Evolutionary conservation across 2,888 invertebrate species (phyloP), one percentile per base, ranked within the genome.

Genomic region (Cyclophora albipunctata): DNA sequence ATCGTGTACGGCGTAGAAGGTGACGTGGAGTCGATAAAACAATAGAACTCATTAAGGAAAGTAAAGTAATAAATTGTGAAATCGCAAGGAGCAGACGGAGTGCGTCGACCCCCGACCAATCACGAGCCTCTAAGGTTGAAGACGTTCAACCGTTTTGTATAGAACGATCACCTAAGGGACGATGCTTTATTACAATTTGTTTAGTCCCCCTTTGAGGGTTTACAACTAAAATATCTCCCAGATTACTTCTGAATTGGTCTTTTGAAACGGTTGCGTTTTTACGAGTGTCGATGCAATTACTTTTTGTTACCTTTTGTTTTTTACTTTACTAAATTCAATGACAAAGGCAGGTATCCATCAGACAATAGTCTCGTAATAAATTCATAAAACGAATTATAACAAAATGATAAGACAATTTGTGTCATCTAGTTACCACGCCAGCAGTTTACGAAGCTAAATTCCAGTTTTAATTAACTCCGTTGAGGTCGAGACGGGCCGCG

Each of bases 51-150:
- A 50, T 55, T 52, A 50, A 44, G 35, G 43, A 44, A 56, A 52
- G 48, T 48, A 52, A 53, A 51, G 46, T 42, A 41, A 46, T 33
- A 41, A 42, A 52, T 52, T 55, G 42, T 49, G 42, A 50, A 48
- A 49, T 20, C 6, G 41, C 42, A 45, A 37, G 34, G 34, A n/a
- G 49, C 41, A 45, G 59, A 49, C 46, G 34, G 51, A 52, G 57
- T 59, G 50, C 65, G 58, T 52, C 58, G 63, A 62, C 63, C 63
- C 52, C 52, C 53, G 54, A 64, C 62, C 54, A 58, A 62, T 63
- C 58, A 62, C 68, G 68, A 71, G 71, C 69, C 72, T 64, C 50
- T 66, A 67, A 71, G 69, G 71, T 71, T 71, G 65, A 62, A 74
- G 69, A 68, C 70, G 68, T 73, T 75, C 73, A 69, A 66, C 54